phyloP scores from a whole-genome alignment of 2,888 invertebrate species.

The Hipparchia semele region DNA sequence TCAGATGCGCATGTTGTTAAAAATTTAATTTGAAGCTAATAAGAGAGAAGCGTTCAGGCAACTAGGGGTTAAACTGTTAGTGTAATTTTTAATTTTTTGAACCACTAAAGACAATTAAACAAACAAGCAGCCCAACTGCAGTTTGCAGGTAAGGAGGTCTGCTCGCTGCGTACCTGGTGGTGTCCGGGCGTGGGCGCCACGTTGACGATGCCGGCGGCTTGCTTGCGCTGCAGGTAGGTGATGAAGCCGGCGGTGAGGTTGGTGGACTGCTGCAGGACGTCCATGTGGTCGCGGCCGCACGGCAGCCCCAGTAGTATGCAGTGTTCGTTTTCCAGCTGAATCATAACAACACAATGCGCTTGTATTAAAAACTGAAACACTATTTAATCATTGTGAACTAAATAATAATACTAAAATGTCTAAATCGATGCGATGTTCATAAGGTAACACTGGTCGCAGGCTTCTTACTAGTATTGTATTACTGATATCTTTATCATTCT shows the following conservation, averaged over 20 bases:
- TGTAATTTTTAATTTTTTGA: too few relatives aligned
- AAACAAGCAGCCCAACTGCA: too few relatives aligned
- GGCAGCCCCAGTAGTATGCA: conserved; percentile 98
- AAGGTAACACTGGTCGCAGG: too few relatives aligned
- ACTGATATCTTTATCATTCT: too few relatives aligned
- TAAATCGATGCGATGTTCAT: too few relatives aligned
- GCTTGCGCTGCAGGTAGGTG: conserved; percentile 97
- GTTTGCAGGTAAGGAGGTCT: too few relatives aligned
- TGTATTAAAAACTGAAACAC: background rate
- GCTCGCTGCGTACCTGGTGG: conserved; percentile 65
- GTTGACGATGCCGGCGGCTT: conserved; percentile 99
- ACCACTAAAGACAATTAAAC: too few relatives aligned
- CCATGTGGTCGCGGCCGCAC: conserved; percentile 96
- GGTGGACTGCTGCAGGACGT: conserved; percentile 96
- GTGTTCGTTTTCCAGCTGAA: conserved; percentile 96
- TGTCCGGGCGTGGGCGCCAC: conserved; percentile 95
- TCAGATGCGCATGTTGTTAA: too few relatives aligned
- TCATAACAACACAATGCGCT: conserved; percentile 23
- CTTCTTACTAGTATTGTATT: too few relatives aligned
- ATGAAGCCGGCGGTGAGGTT: conserved; percentile 96
- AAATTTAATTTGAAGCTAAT: too few relatives aligned
- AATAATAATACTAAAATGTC: background rate
- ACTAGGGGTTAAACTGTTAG: too few relatives aligned
- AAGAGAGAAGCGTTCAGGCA: too few relatives aligned
- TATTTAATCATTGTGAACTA: background rate